Conservation (phyloP, 2,888 invertebrate species). For the Eurytoma californica region DNA sequence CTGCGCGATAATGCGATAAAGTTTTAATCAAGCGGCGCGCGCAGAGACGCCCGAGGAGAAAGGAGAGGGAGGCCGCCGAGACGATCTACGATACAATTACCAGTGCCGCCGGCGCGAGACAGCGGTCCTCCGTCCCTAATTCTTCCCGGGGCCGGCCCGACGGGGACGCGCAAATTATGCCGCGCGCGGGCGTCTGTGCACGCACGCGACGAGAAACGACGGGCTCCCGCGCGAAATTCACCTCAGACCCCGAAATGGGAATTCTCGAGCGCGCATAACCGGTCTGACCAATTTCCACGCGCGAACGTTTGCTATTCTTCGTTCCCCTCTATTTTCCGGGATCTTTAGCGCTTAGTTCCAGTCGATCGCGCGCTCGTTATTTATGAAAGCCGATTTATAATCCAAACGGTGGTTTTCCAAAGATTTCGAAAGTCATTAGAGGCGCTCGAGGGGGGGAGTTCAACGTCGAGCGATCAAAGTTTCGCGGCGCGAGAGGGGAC, state of each 20-base stretch:
- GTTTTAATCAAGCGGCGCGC: constrained; percentile 65
- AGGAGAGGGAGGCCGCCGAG: constrained; percentile 47
- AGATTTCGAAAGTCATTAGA: constrained; percentile 37
- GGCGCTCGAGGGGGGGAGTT: neutral
- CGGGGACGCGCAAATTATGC: constrained; percentile 57
- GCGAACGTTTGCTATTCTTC: too few relatives aligned
- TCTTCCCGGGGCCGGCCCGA: constrained; percentile 12
- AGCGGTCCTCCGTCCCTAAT: constrained; percentile 41
- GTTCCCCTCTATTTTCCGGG: neutral
- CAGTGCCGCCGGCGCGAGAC: constrained; percentile 52
- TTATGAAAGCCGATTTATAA: constrained; percentile 34
- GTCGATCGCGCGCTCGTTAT: constrained; percentile 16
- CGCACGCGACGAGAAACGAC: constrained; percentile 54
- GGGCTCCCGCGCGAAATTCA: constrained; percentile 50
- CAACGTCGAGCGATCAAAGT: constrained; percentile 50
- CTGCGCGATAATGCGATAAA: constrained; percentile 64
- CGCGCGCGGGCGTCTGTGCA: constrained; percentile 52
- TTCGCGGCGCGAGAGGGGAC: neutral
- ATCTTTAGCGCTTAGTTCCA: neutral
- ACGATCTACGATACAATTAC: constrained; percentile 65
- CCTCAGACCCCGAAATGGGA: constrained; percentile 52
- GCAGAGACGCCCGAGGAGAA: constrained; percentile 15
- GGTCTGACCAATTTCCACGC: too few relatives aligned
- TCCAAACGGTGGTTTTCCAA: constrained; percentile 18
- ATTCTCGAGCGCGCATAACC: constrained; percentile 42